Percentiles rank a stretch among this genome's conserved stretches.
Conservation (phyloP, 2,797 vertebrate species). For the Siniperca scherzeri region DNA sequence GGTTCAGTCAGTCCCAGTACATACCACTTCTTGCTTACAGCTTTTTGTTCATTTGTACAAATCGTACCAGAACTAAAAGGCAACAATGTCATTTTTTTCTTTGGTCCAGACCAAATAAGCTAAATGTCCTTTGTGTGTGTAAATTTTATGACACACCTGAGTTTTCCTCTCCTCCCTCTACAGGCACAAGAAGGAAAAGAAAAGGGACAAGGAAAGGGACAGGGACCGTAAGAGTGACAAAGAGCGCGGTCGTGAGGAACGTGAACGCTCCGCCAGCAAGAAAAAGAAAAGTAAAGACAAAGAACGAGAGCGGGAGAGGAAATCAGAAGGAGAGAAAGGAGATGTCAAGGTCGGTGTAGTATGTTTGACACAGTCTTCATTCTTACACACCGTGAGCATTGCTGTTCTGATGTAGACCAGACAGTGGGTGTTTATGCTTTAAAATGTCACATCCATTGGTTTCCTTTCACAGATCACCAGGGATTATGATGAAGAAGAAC, state of each 20-base stretch:
- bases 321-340: conserved; percentile 92
- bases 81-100: neutral
- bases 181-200: conserved; percentile 96
- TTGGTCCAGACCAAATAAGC: neutral
- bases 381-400: neutral
- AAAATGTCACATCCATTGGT: conserved; percentile 9
- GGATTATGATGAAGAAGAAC: conserved; percentile 97
- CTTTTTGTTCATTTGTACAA: neutral
- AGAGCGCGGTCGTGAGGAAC: conserved; percentile 86
- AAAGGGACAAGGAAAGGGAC: conserved; percentile 95
- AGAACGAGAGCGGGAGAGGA: conserved; percentile 89
- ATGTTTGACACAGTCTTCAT: neutral
- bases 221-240: conserved; percentile 88
- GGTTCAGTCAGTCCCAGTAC: neutral
- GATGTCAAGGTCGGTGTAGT: conserved; percentile 91
- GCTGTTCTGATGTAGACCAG: conserved; percentile 6
- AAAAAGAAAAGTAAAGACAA: conserved; percentile 97
- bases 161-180: neutral
- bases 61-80: neutral
- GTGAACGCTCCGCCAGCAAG: conserved; percentile 91
- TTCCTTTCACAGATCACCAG: conserved; percentile 90
- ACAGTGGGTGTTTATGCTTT: neutral
- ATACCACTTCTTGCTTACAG: neutral
- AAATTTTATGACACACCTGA: neutral
- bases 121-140: neutral